Conservation (phyloP, 2,113 vertebrate species). For the Columba janthina region DNA sequence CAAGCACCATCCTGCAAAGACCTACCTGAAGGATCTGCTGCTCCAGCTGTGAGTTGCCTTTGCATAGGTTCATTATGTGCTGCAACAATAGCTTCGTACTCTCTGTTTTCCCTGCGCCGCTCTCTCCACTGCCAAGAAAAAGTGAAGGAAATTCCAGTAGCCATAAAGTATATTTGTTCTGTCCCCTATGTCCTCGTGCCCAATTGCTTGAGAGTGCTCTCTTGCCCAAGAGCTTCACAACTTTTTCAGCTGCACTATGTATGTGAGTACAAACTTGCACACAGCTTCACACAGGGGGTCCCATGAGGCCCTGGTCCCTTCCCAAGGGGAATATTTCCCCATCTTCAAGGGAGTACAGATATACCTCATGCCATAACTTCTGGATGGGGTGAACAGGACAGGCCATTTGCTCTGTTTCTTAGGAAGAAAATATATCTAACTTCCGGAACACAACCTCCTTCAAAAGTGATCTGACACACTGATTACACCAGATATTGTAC, state of each 20-base stretch:
- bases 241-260: background rate
- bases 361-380: background rate
- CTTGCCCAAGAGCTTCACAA: background rate
- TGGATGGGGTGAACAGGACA: background rate
- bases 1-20: background rate
- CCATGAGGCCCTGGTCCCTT: background rate
- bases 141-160: background rate
- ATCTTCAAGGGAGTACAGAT: background rate
- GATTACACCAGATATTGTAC: background rate
- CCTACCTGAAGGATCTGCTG: constrained; percentile 80
- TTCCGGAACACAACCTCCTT: background rate
- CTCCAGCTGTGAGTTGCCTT: constrained; percentile 76
- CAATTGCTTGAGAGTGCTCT: background rate
- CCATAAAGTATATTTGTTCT: background rate
- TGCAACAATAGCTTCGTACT: constrained; percentile 77
- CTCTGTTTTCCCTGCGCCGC: constrained; percentile 81
- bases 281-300: background rate
- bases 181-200: background rate
- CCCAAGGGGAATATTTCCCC: background rate
- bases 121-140: constrained; percentile 75
- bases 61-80: constrained; percentile 78
- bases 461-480: background rate
- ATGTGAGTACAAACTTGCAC: background rate
- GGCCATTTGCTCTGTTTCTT: background rate
- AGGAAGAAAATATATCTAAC: background rate